A percentile compares a stretch with the other conserved stretches of the same genome.
Conservation (phyloP, 2,797 vertebrate genomes). For the Acrocephalus scirpaceus region DNA sequence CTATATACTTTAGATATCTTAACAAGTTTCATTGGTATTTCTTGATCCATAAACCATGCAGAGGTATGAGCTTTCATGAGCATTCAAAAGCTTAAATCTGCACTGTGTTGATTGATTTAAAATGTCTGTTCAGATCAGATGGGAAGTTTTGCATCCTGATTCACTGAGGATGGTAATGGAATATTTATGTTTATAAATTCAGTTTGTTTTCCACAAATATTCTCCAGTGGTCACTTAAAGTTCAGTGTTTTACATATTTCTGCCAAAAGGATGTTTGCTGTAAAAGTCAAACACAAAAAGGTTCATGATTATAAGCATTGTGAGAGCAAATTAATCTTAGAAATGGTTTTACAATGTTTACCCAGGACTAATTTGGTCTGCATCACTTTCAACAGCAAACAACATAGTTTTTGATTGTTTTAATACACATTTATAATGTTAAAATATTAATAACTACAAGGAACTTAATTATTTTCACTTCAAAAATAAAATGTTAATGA, state of each 20-base stretch:
- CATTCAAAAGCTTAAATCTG: neutral
- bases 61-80: neutral
- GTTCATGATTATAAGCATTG: neutral
- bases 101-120: neutral
- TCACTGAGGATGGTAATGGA: neutral
- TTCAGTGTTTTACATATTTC: conserved; percentile 9
- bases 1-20: neutral
- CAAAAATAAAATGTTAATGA: neutral
- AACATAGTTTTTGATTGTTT: neutral
- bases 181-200: neutral
- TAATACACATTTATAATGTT: neutral
- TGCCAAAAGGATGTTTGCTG: conserved; percentile 2
- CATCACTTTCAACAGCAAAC: neutral
- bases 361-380: neutral
- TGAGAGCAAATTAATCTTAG: conserved; percentile 18
- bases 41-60: neutral
- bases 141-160: neutral
- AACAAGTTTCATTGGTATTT: neutral
- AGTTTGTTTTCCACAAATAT: neutral
- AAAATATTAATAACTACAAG: conserved; percentile 8
- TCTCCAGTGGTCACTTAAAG: conserved; percentile 35
- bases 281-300: neutral
- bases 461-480: neutral
- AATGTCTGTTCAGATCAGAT: neutral
- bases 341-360: neutral